Conservation (phyloP, 2,113 vertebrate genomes). For the Noctilio leporinus region DNA sequence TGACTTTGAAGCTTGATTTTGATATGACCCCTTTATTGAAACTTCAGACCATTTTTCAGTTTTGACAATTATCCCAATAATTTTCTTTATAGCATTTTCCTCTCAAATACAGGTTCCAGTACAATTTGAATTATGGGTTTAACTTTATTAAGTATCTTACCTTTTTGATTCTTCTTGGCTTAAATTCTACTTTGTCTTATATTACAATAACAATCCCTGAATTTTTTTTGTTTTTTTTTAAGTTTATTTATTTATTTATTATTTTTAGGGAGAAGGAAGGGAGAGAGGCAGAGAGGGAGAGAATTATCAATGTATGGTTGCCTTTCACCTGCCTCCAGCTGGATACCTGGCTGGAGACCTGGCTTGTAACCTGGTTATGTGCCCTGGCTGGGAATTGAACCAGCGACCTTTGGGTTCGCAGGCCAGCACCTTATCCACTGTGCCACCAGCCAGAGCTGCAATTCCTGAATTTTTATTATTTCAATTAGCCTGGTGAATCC, state of each 20-base stretch:
- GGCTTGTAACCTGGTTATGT: too few relatives aligned
- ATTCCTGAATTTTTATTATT: neutral
- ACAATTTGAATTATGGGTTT: neutral
- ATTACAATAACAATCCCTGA: neutral
- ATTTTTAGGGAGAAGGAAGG: too few relatives aligned
- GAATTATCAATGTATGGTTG: too few relatives aligned
- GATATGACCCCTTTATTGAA: neutral
- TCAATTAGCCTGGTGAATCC: neutral
- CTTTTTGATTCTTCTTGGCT: neutral
- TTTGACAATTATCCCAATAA: neutral
- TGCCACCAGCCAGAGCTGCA: too few relatives aligned
- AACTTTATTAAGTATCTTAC: neutral
- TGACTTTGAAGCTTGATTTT: neutral
- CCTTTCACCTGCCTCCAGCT: too few relatives aligned
- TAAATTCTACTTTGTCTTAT: neutral
- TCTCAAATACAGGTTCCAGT: neutral
- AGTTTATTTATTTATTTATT: slow-evolving; percentile 14
- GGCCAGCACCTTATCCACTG: too few relatives aligned
- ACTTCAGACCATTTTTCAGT: neutral
- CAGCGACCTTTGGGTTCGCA: too few relatives aligned
- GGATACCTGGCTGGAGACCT: too few relatives aligned
- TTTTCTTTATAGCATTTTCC: neutral
- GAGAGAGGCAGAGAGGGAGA: too few relatives aligned
- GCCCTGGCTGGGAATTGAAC: too few relatives aligned
- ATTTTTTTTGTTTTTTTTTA: slow-evolving; percentile 3